Evolutionary conservation across 1,140 invertebrate genomes (phyloP).

Genomic region (Battus philenor): DNA sequence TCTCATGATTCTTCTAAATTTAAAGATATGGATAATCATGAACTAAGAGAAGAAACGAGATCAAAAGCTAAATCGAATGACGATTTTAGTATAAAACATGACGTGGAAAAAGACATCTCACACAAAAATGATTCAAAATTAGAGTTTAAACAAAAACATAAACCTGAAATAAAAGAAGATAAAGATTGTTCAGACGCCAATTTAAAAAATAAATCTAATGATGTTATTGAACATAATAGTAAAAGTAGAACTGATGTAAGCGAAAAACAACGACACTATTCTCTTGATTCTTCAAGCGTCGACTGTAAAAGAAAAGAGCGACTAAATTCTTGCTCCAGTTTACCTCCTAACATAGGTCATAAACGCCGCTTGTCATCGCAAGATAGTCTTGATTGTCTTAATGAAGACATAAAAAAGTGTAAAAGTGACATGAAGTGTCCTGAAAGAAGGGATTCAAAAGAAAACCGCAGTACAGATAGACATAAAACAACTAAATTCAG

Average conservation of each 20-base stretch:
- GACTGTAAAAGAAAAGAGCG: constrained; percentile 76
- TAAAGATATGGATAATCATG: constrained; percentile 60
- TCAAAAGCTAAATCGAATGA: constrained; percentile 33
- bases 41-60: constrained; percentile 62
- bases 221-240: constrained; percentile 26
- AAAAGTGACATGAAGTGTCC: constrained; percentile 78
- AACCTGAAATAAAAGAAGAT: constrained; percentile 52
- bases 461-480: constrained; percentile 72
- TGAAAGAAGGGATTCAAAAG: constrained; percentile 85
- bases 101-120: constrained; percentile 40
- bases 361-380: constrained; percentile 87
- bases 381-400: constrained; percentile 79
- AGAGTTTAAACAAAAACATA: constrained; percentile 33
- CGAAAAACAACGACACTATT: constrained; percentile 73
- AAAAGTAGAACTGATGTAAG: constrained; percentile 45
- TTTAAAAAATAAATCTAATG: constrained; percentile 39
- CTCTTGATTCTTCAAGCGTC: constrained; percentile 65
- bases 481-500: constrained; percentile 73
- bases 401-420: constrained; percentile 83
- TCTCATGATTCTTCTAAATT: constrained; percentile 66
- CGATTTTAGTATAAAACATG: constrained; percentile 40
- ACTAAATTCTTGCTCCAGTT: constrained; percentile 77
- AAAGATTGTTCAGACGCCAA: constrained; percentile 33
- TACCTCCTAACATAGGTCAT: constrained; percentile 79
- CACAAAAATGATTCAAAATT: constrained; percentile 20